Base-by-base conservation (phyloP, 2,797 vertebrate species). In the Acomys russatus region DNA sequence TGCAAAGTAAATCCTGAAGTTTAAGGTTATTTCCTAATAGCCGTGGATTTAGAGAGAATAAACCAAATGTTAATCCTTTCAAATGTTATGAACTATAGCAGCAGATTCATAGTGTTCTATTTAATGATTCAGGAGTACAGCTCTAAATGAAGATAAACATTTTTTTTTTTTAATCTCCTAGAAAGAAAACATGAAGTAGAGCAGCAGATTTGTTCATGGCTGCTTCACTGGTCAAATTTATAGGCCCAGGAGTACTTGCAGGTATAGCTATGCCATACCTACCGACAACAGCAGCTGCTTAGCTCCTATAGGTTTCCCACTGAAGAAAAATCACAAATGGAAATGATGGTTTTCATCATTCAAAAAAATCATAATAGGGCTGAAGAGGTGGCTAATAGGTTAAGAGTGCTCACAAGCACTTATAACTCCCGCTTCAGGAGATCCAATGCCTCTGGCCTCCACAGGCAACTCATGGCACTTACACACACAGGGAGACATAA, bases 11-110 rank as follows among this genome's bases (percentile, higher is more conserved):
- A 98, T 98, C 98, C 98, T 98, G 95, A 78, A 98, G 96, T 97
- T 98, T 97, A 98, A 98, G 98, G 97, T 97, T 98, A 98, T 98
- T 98, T 98, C 97, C 97, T 97, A 98, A 97, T 95, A 98, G 96
- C 97, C 92, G 83, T 97, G 97, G 97, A 51, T 98, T 98, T 97
- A 98, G 88, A 95, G 95, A 95, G 97, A 98, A 98, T 98, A 98
- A 98, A 98, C 94, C 97, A 97, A 90, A 98, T 70, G 94, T 85
- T 98, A 98, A 98, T 98, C 98, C 97, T 97, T 97, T 97, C 97
- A 96, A 96, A 97, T 97, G 95, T 98, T 97, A 98, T 96, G 96
- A 98, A 95, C 33, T 91, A 70, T 73, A 95, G 79, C 84, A 98
- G 95, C 94, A 97, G 97, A 96, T 93, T 89, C 97, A 88, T 6